Conservation (phyloP, 2,113 vertebrate species). For the Balaenoptera acutorostrata region DNA sequence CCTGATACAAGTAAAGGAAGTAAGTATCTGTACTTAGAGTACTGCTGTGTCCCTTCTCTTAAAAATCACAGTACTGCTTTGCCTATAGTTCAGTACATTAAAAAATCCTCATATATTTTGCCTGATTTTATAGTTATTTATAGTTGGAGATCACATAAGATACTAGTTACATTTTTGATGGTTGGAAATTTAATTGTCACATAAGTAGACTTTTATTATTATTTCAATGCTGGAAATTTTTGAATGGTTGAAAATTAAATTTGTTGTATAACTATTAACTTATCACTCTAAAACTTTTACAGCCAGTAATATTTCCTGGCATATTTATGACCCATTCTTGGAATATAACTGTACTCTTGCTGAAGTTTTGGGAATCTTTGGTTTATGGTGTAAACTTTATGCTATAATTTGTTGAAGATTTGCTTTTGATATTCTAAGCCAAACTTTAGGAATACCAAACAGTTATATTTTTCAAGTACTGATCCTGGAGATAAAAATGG, state of each 20-base stretch:
- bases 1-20: background rate
- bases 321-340: constrained; percentile 10
- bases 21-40: background rate
- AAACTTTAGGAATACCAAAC: background rate
- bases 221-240: background rate
- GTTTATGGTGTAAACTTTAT: background rate
- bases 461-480: background rate
- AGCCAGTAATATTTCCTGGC: background rate
- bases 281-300: constrained; percentile 5
- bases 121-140: background rate
- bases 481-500: background rate
- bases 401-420: background rate
- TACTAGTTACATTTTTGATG: background rate
- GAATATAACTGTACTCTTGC: background rate
- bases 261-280: background rate
- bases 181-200: background rate
- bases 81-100: background rate
- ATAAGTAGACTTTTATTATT: constrained; percentile 23
- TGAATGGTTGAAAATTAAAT: background rate
- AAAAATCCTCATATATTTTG: background rate
- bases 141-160: background rate
- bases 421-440: background rate
- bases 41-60: background rate
- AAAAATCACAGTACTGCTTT: background rate
- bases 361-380: background rate